A percentile compares a stretch with the other conserved stretches of the same genome.
Conservation (phyloP, 2,113 vertebrate genomes). For the Mionectes macconnelli region DNA sequence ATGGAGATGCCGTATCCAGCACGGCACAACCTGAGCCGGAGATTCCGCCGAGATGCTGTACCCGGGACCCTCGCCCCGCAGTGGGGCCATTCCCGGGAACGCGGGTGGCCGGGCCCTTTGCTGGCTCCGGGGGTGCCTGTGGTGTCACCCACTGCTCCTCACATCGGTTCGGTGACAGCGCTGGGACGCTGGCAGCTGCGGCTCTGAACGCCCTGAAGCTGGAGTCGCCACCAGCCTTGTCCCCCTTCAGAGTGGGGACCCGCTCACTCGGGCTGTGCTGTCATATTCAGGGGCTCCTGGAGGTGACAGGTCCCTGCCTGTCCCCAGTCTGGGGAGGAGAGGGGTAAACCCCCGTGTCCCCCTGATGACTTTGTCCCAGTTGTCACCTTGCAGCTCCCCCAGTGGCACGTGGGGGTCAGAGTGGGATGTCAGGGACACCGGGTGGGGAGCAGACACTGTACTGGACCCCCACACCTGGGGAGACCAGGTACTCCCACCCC, state of each 20-base stretch:
- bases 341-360: background rate
- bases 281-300: background rate
- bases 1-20: slow-evolving; percentile 66
- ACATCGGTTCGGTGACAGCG: fast-evolving
- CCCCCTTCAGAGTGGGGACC: background rate
- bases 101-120: too few relatives aligned
- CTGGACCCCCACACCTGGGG: background rate
- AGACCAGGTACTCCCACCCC: background rate
- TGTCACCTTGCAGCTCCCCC: background rate
- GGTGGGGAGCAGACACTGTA: background rate
- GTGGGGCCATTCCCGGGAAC: background rate
- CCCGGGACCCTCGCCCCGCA: slow-evolving; percentile 1
- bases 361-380: background rate
- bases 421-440: too few relatives aligned
- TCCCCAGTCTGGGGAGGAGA: background rate
- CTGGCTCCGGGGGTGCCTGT: background rate
- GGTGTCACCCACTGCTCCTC: background rate
- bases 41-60: slow-evolving; percentile 25
- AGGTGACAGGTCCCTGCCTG: background rate
- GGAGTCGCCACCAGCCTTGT: background rate
- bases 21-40: slow-evolving; percentile 53
- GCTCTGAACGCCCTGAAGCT: background rate
- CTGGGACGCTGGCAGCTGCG: background rate
- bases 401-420: background rate
- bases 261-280: fast-evolving